phyloP scores from a whole-genome alignment of 2,888 invertebrate species.

The Cerastis rubricosa region DNA sequence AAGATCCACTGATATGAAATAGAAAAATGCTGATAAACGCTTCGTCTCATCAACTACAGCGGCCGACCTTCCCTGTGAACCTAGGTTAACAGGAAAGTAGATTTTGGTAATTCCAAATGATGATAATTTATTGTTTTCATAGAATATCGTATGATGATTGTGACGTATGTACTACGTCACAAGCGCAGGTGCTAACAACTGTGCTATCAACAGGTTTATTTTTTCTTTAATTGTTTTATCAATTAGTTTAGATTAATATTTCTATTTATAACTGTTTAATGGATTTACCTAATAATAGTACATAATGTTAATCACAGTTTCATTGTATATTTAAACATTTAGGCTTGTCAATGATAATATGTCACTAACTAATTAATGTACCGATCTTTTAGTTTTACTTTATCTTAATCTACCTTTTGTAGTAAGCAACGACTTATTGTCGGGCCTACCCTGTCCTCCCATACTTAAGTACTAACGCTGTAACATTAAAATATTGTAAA shows the following conservation, averaged over 20 bases:
- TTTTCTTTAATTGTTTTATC: neutral
- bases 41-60: neutral
- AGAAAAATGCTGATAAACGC: neutral
- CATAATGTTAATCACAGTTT: neutral
- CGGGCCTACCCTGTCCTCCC: too few relatives aligned
- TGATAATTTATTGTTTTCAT: neutral
- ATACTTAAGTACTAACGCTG: too few relatives aligned
- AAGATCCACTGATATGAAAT: neutral
- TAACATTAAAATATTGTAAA: too few relatives aligned
- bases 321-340: neutral
- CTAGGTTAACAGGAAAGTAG: neutral
- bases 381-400: too few relatives aligned
- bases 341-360: neutral
- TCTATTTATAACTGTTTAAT: neutral
- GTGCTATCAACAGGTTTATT: neutral
- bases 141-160: neutral
- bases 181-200: neutral
- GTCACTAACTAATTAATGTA: neutral
- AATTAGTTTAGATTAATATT: neutral
- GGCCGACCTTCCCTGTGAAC: neutral
- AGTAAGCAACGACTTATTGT: too few relatives aligned
- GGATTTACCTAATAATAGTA: neutral
- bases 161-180: neutral
- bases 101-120: constrained; percentile 6
- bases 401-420: too few relatives aligned